Evolutionary conservation across 1,140 invertebrate genomes (phyloP).

Genomic region (Streblospio benedicti): DNA sequence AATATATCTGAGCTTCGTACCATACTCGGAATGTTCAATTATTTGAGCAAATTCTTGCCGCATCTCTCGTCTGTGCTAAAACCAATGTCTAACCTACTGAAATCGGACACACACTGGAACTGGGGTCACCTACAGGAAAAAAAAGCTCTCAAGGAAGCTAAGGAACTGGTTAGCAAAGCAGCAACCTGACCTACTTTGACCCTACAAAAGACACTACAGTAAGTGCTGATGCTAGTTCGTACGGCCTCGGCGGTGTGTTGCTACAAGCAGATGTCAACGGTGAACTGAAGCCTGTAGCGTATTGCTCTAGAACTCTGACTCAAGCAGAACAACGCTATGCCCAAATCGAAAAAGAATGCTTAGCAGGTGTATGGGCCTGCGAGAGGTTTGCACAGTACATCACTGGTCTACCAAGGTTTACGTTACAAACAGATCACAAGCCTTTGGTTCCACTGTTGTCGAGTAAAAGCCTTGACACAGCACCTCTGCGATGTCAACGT

Average conservation of each 20-base stretch:
- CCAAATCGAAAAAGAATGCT: conserved; percentile 23
- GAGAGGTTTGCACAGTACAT: conserved; percentile 50
- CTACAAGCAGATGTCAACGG: conserved; percentile 14
- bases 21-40: conserved; percentile 20
- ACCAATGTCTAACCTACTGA: no score
- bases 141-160: no score
- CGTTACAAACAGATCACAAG: conserved; percentile 34
- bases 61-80: conserved; percentile 19
- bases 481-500: conserved; percentile 17
- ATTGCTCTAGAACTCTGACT: conserved; percentile 21
- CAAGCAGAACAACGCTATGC: conserved; percentile 25
- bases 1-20: conserved; percentile 14
- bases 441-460: conserved; percentile 24
- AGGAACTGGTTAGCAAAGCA: no score
- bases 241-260: conserved; percentile 22
- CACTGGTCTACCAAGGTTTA: conserved; percentile 32
- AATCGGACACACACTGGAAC: no score
- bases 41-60: conserved; percentile 21
- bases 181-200: conserved; percentile 19
- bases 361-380: conserved; percentile 30
- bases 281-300: conserved; percentile 19
- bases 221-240: conserved; percentile 19
- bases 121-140: no score
- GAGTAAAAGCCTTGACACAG: conserved; percentile 8
- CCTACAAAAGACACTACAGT: conserved; percentile 14